These are phyloP conservation scores for Drosophila formosana DNA, from an alignment of 2,888 invertebrate species.

Conservation along the genomic window DNA sequence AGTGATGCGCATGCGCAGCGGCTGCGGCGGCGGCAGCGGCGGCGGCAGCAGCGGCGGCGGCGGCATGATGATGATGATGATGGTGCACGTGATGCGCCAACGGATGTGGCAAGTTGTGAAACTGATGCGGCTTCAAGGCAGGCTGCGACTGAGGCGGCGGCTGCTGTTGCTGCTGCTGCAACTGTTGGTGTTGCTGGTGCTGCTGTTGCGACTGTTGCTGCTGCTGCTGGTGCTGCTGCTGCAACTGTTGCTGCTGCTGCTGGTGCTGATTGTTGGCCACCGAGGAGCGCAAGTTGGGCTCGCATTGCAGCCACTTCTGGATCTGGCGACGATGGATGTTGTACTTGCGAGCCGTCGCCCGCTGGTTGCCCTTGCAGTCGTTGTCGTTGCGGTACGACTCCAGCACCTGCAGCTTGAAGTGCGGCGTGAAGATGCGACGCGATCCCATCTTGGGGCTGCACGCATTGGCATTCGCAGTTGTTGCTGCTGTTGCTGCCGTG, in stretches of 20 bases:
- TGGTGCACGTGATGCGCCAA: constrained; percentile 63
- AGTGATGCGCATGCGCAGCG: constrained; percentile 60
- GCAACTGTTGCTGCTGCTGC: constrained; percentile 68
- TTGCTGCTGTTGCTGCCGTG: constrained; percentile 92
- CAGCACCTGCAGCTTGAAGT: constrained; percentile 95
- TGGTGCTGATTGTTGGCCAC: constrained; percentile 86
- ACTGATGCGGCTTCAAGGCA: constrained; percentile 53
- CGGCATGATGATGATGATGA: constrained; percentile 55
- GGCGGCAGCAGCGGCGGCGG: constrained; percentile 48
- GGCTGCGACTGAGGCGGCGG: constrained; percentile 20
- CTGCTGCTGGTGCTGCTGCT: constrained; percentile 29
- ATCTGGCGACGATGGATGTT: constrained; percentile 95
- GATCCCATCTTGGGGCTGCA: constrained; percentile 89
- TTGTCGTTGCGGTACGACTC: constrained; percentile 94
- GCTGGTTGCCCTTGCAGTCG: constrained; percentile 95
- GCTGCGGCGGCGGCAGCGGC: constrained; percentile 48
- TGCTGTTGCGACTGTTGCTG: constrained; percentile 40
- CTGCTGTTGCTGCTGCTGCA: constrained; percentile 16
- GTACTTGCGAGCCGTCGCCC: constrained; percentile 95
- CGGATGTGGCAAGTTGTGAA: constrained; percentile 59
- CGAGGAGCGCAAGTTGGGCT: constrained; percentile 91
- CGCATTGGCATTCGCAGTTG: constrained; percentile 36
- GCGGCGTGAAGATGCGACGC: constrained; percentile 94
- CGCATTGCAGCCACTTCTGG: constrained; percentile 96
- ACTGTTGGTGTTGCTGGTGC: constrained; percentile 27